These are phyloP conservation scores for Neosilurus hyrtlii DNA, from an alignment of 2,797 vertebrate genomes.

Conservation along the genomic window DNA sequence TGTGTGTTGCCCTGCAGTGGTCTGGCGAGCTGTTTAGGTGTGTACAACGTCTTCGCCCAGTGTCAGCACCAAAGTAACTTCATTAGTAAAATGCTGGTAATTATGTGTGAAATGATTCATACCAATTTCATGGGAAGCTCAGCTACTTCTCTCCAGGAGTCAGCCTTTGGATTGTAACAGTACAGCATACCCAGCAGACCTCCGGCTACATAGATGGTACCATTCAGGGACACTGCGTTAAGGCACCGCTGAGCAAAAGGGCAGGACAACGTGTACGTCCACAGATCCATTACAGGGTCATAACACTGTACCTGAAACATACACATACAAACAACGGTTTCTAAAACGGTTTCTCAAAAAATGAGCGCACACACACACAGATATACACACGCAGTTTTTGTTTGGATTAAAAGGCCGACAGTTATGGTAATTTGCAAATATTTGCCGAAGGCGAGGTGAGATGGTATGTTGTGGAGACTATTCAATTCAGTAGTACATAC, in stretches of 20 bases:
- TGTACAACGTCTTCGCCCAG: no score
- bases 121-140: constrained; percentile 73
- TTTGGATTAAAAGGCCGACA: background rate
- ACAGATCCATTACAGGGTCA: constrained; percentile 66
- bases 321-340: background rate
- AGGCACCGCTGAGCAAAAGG: constrained; percentile 77
- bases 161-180: constrained; percentile 66
- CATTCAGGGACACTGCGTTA: constrained; percentile 69
- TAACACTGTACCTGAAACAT: constrained; percentile 77
- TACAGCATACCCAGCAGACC: constrained; percentile 76
- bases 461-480: no score
- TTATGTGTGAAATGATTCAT: background rate
- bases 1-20: no score
- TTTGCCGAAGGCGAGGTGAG: no score
- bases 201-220: constrained; percentile 73
- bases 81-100: background rate
- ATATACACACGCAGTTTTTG: no score
- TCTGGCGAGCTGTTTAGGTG: no score
- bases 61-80: background rate
- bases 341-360: background rate
- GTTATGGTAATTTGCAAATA: background rate
- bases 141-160: constrained; percentile 71
- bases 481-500: background rate
- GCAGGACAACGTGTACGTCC: constrained; percentile 64
- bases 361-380: background rate